These are phyloP conservation scores for Hemaris fuciformis DNA, from an alignment of 2,888 invertebrate species.

Conservation along the genomic window DNA sequence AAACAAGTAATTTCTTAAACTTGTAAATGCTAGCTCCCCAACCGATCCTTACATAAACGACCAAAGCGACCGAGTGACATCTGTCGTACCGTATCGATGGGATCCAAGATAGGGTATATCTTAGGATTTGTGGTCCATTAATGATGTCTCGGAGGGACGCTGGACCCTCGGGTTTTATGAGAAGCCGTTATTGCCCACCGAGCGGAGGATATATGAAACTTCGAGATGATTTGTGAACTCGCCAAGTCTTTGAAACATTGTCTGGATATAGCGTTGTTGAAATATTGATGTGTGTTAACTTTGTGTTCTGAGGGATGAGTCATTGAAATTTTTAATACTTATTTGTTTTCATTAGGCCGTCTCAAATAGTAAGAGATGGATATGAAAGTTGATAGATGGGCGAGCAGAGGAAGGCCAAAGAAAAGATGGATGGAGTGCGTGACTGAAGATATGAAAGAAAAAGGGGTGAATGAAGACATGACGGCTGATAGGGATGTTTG, in stretches of 20 bases:
- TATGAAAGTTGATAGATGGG: too few relatives aligned
- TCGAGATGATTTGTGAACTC: conserved; percentile 5
- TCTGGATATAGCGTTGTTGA: neutral
- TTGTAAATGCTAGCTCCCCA: neutral
- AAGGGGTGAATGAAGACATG: too few relatives aligned
- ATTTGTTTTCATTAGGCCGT: too few relatives aligned
- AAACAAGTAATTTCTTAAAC: neutral
- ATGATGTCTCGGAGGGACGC: conserved; percentile 7
- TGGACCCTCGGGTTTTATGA: conserved; percentile 8
- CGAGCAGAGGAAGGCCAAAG: too few relatives aligned
- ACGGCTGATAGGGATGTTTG: too few relatives aligned
- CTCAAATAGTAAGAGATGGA: too few relatives aligned
- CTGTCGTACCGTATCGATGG: conserved; percentile 25
- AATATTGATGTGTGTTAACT: too few relatives aligned
- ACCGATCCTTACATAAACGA: neutral
- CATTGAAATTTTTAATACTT: too few relatives aligned
- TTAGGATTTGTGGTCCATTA: conserved; percentile 30
- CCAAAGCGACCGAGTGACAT: neutral
- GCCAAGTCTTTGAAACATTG: neutral
- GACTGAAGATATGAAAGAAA: too few relatives aligned
- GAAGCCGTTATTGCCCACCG: neutral
- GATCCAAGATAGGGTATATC: conserved; percentile 27
- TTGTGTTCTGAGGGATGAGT: too few relatives aligned
- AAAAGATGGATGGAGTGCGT: too few relatives aligned
- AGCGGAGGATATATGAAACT: conserved; percentile 1